Base-by-base conservation (phyloP, 2,113 vertebrate species). In the Trogon surrucura region DNA sequence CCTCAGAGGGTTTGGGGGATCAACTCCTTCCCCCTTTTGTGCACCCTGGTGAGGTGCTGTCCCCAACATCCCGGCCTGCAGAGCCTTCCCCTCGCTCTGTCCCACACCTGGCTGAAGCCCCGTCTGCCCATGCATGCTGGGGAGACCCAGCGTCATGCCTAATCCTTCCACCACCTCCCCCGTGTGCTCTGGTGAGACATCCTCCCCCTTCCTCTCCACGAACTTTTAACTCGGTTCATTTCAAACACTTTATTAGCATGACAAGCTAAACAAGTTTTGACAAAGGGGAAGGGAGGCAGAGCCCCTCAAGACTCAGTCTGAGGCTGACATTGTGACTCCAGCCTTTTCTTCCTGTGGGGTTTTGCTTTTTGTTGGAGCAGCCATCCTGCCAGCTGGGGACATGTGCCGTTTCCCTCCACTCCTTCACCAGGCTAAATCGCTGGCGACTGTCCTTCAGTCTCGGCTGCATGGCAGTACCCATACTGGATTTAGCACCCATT, bases 261-360 rank as follows among this genome's bases (percentile, higher is more conserved):
- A 94, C 91, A 79, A 95, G 92, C 80, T 79, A 93, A 96, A 92
- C 95, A 85, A 96, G 95, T 94, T 96, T 94, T 93, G 80, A 73
- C 9, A 8, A 85, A 92, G 34, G 80, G 41, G 54, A 91, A 91
- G 30, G 32, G 73, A 95, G 64, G 84, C 73, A 72, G 53, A 95
- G 18, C 53, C 83, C 70, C 80, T 92, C 5, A 3, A 69, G 22
- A 41, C 51, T 86, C 12, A 1, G 58, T 82, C 54, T 73, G 81
- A 85, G 75, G 34, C 71, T 91, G 64, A 86, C 54, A 58, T 20
- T 0, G 1, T 51, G 45, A 38, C 51, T 90, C 21, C 53, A 74
- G 69, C 38, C 45, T 78, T 85, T 80, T 20, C 47, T 74, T 80
- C 48, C 30, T 2, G 0, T 25, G 29, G 32, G 19, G 26, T 67